A percentile compares a stretch with the other conserved stretches of the same genome.
Evolutionary conservation across 2,113 vertebrate species (phyloP).

Genomic region (Excalfactoria chinensis): DNA sequence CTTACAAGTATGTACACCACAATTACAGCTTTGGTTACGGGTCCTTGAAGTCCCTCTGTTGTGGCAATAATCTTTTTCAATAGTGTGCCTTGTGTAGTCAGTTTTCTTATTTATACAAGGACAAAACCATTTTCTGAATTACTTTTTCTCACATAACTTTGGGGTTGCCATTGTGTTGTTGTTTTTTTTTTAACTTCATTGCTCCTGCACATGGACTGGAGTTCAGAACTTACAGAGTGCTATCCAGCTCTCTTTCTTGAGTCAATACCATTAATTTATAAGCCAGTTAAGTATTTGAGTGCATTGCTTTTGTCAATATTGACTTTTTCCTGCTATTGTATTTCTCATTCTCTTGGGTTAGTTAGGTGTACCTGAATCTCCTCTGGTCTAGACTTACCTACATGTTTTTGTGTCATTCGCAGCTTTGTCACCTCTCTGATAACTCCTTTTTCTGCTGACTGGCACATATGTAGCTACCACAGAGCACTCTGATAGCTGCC

Average conservation of each 20-base stretch:
- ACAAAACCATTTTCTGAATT: slow-evolving; percentile 22
- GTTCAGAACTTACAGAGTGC: not conserved
- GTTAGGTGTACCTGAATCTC: not conserved
- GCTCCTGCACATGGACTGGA: not conserved
- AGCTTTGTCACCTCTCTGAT: not conserved
- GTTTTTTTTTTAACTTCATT: not conserved
- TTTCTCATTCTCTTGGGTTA: slow-evolving; percentile 16
- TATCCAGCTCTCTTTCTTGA: slow-evolving; percentile 15
- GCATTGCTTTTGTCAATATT: slow-evolving; percentile 57
- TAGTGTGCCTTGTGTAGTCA: not conserved
- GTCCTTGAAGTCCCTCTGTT: slow-evolving; percentile 41
- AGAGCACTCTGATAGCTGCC: not conserved
- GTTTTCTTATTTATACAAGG: slow-evolving; percentile 20
- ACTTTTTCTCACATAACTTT: slow-evolving; percentile 19
- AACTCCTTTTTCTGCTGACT: not conserved
- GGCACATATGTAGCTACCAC: not conserved
- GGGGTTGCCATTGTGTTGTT: not conserved
- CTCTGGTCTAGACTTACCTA: not conserved
- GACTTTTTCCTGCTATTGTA: slow-evolving; percentile 19
- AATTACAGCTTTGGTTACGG: not conserved
- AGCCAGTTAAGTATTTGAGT: slow-evolving; percentile 17
- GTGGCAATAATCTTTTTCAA: slow-evolving; percentile 33
- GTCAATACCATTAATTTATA: slow-evolving; percentile 60
- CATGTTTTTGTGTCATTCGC: not conserved
- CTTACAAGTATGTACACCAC: not conserved